Conservation (phyloP, 2,797 vertebrate species). For the Gouania willdenowi region DNA sequence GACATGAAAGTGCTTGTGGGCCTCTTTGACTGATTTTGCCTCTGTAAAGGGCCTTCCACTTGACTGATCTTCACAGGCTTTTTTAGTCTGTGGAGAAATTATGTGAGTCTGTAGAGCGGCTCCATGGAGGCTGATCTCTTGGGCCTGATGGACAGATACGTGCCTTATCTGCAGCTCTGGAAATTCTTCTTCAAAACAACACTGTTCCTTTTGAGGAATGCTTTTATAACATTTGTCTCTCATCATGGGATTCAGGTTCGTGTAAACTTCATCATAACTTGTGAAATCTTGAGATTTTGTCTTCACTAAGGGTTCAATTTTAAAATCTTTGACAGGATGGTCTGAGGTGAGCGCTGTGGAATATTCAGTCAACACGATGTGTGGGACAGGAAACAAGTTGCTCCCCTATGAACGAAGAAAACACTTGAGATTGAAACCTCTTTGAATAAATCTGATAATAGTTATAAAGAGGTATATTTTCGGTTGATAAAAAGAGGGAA, state of each 20-base stretch:
- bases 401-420: conserved; percentile 66
- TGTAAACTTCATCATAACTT: background rate
- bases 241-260: background rate
- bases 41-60: conserved; percentile 24
- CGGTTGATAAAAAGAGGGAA: too few species aligned
- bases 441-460: conserved; percentile 11
- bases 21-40: conserved; percentile 18
- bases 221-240: conserved; percentile 1
- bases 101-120: conserved; percentile 29
- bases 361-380: conserved; percentile 83
- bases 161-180: conserved; percentile 34
- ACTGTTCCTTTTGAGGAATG: conserved; percentile 15
- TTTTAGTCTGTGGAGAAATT: conserved; percentile 19
- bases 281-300: conserved; percentile 11
- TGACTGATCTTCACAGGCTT: conserved; percentile 22
- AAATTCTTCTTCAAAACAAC: conserved; percentile 5
- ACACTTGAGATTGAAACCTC: conserved; percentile 35
- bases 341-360: conserved; percentile 65
- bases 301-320: conserved; percentile 10
- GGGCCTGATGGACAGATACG: conserved; percentile 27
- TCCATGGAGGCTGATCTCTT: conserved; percentile 20
- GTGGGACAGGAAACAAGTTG: conserved; percentile 64
- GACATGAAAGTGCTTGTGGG: conserved; percentile 33
- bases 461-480: too few species aligned
- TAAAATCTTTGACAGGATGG: conserved; percentile 48